A percentile compares a stretch with the other conserved stretches of the same genome.
These are phyloP conservation scores for Cervus canadensis DNA, from an alignment of 2,113 vertebrate genomes.

Conservation along the genomic window DNA sequence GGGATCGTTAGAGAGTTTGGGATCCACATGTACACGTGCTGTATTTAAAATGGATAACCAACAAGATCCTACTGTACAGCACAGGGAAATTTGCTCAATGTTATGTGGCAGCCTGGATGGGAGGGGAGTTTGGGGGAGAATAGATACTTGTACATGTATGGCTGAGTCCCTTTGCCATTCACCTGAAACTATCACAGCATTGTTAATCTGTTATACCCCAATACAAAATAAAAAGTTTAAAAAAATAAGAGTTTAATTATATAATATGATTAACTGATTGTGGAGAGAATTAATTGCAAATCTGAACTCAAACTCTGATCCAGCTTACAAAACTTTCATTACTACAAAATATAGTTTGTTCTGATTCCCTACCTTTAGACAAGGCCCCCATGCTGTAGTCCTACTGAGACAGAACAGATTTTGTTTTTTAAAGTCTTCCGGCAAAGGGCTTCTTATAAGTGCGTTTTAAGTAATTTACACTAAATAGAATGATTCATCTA, in stretches of 20 bases:
- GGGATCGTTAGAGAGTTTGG: neutral
- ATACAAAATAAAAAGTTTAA: neutral
- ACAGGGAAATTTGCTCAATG: neutral
- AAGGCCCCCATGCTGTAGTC: neutral
- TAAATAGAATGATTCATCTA: neutral
- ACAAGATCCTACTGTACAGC: neutral
- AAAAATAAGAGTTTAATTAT: neutral
- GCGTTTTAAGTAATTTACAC: neutral
- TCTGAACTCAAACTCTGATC: neutral
- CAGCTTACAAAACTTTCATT: neutral
- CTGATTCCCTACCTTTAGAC: neutral
- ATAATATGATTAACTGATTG: neutral
- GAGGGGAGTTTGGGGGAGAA: neutral
- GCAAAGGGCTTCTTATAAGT: neutral
- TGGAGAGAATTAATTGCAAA: neutral
- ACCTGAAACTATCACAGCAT: neutral
- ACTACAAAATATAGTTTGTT: neutral
- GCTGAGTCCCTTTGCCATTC: neutral
- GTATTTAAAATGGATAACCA: neutral
- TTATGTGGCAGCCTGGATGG: neutral
- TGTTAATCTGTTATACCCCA: neutral
- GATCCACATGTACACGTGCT: neutral
- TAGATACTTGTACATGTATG: neutral
- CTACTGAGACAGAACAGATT: neutral
- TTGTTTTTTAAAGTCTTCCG: constrained; percentile 14